Base-by-base conservation (phyloP, 1,140 invertebrate species). In the Leptoteleia sp. region DNA sequence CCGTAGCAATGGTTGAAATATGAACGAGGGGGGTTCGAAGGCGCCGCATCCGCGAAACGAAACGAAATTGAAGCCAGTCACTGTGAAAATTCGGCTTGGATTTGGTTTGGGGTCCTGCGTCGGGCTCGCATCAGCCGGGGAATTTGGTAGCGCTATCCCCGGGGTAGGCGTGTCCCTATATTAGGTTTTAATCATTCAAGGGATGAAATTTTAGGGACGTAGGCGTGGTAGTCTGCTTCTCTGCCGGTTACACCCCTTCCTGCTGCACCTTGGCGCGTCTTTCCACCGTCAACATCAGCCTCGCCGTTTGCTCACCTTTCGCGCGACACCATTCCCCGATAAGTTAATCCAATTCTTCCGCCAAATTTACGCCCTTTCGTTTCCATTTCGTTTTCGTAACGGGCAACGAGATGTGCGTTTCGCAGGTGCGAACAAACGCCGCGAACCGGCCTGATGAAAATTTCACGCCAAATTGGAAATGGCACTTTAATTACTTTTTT, bases 121-220 rank as follows among this genome's bases (percentile, higher is more conserved):
- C 62, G 12, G 33, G 40, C 11, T 57, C 37, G 42, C 38, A 67
- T 57, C 59, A 50, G 25, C 27, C 62, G 48, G 45, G 55, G 65
- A 59, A 73, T 64, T 38, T 13, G 13, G 68, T 29, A 27, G 47
- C 40, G 62, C 77, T 61, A 55, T 79, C 68, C 80, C 78, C 65
- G 43, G 65, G 73, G 82, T 86, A 87, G 88, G 88, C 87, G 88
- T 89, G 86, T 87, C 85, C 67, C 79, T 85, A 84, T 88, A 89
- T 89, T 89, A 88, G 85, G 84, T 88, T 89, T 89, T 89, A 89
- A 89, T 89, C 87, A 88, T 88, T 89, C 85, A 87, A 81, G 82
- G 82, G 82, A 87, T 87, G 86, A 88, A 87, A 86, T 88, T 88
- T 87, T 86, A 83, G 85, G 82, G 77, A 82, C 80, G 82, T 54